Conservation (phyloP, 2,113 vertebrate species). For the Lophius piscatorius region DNA sequence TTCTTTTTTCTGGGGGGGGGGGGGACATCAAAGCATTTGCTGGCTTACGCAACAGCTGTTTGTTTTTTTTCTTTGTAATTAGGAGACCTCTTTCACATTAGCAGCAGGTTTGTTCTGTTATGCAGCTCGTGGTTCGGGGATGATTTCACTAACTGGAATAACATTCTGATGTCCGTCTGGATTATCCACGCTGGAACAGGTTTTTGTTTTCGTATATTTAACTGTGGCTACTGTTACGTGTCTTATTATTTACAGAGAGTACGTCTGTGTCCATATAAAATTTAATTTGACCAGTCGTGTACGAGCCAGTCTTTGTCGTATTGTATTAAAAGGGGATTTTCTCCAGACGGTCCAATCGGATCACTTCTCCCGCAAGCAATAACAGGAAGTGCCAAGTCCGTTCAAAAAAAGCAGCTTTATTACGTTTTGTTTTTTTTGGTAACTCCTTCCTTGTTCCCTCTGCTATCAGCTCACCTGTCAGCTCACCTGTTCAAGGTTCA, state of each 20-base stretch:
- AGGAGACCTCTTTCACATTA: conserved; percentile 67
- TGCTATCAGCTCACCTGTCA: conserved; percentile 18
- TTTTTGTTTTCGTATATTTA: conserved; percentile 67
- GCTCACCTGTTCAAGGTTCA: conserved; percentile 37
- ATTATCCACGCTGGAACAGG: conserved; percentile 54
- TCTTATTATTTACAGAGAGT: conserved; percentile 38
- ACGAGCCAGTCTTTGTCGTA: conserved; percentile 26
- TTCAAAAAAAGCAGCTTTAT: conserved; percentile 13
- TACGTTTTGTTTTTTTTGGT: background rate
- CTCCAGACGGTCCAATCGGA: background rate
- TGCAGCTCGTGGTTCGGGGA: conserved; percentile 67
- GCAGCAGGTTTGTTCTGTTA: conserved; percentile 72
- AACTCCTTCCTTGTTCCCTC: background rate
- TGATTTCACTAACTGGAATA: conserved; percentile 60
- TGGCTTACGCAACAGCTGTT: conserved; percentile 70
- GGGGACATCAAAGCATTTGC: conserved; percentile 71
- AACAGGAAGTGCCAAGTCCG: conserved; percentile 9
- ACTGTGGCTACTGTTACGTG: conserved; percentile 45
- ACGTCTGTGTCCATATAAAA: conserved; percentile 24
- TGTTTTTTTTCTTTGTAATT: too few species aligned
- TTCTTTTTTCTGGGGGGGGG: too few species aligned
- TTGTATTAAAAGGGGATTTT: conserved; percentile 17
- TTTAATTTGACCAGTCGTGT: conserved; percentile 28
- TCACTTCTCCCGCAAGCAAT: conserved; percentile 11
- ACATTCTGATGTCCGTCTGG: conserved; percentile 36